phyloP scores from a whole-genome alignment of 2,113 vertebrate species.

The Puma concolor region DNA sequence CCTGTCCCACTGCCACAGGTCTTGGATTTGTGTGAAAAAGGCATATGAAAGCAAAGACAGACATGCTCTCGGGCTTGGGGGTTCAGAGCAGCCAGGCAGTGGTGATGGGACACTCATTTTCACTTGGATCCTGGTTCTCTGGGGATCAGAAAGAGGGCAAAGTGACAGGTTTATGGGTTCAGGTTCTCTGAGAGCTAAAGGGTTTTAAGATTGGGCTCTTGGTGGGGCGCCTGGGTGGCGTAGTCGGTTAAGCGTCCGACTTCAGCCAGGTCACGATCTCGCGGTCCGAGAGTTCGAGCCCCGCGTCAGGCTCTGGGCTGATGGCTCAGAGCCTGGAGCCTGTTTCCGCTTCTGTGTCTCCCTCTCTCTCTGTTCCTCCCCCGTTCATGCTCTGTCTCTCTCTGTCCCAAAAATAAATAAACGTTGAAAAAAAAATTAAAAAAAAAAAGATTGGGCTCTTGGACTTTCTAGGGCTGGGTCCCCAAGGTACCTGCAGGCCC shows the following conservation, averaged over 20 bases:
- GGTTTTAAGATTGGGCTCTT: neutral
- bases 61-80: neutral
- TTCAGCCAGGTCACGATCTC: no score
- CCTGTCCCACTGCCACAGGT: neutral
- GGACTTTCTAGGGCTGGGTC: neutral
- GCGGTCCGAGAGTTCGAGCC: no score
- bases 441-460: neutral
- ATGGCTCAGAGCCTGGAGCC: no score
- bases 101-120: neutral
- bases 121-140: neutral
- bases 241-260: no score
- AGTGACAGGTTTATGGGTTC: neutral
- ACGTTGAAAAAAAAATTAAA: no score
- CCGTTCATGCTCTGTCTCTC: no score
- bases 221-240: no score
- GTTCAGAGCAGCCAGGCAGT: neutral
- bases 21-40: slow-evolving; percentile 6
- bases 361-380: no score
- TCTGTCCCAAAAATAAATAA: no score
- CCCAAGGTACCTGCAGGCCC: neutral
- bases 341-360: no score
- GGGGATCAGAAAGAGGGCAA: neutral
- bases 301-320: no score
- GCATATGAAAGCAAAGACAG: neutral
- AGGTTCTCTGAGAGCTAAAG: neutral